phyloP scores from a whole-genome alignment of 2,888 invertebrate genomes.

The Caenorhabditis japonica region DNA sequence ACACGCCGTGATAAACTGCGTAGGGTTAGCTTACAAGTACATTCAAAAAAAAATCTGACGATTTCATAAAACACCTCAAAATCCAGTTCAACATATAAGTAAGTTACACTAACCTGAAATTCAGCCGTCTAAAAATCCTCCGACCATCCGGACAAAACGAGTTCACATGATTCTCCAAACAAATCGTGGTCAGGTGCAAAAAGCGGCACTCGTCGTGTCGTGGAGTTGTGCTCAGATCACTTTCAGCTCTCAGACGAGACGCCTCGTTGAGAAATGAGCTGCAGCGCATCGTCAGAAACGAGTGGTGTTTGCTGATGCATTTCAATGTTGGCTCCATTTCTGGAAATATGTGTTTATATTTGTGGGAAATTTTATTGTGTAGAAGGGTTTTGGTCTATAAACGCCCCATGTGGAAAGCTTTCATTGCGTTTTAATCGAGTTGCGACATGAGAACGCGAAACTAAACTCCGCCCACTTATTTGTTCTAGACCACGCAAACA shows the following conservation, averaged over 20 bases:
- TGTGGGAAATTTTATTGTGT: neutral
- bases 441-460: no score
- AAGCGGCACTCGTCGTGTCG: slow-evolving; percentile 51
- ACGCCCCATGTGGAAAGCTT: no score
- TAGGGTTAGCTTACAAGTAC: no score
- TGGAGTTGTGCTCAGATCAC: slow-evolving; percentile 40
- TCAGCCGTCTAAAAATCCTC: slow-evolving; percentile 57
- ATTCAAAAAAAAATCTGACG: no score
- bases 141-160: slow-evolving; percentile 57
- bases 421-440: no score
- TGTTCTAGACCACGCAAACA: no score
- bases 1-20: no score
- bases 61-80: no score
- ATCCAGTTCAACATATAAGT: no score
- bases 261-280: slow-evolving; percentile 65
- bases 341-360: slow-evolving; percentile 26
- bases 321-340: slow-evolving; percentile 60
- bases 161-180: slow-evolving; percentile 64
- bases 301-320: slow-evolving; percentile 63
- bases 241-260: slow-evolving; percentile 43
- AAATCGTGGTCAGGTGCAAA: slow-evolving; percentile 63
- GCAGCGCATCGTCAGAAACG: slow-evolving; percentile 63
- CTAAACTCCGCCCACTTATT: no score
- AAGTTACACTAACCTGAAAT: slow-evolving; percentile 57
- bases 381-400: no score